Evolutionary conservation across 2,888 invertebrate genomes (phyloP), one percentile per base, ranked within the genome.

Genomic region (Xestia xanthographa): DNA sequence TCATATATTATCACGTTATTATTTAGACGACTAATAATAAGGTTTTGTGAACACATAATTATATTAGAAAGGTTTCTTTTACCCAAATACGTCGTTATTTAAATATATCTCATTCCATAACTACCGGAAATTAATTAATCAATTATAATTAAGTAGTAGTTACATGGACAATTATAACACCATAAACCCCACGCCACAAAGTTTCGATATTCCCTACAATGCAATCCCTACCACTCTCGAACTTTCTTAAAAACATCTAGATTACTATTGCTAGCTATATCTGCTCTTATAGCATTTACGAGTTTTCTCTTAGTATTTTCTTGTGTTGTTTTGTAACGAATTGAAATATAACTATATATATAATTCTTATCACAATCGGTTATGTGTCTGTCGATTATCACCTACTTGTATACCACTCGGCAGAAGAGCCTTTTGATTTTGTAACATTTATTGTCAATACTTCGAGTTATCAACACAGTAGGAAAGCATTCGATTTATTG

Each of bases 1-100:
- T 62, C 58, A 77, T 63, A 34, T 34, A 34, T 34, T 34, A 70
- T 66, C 53, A 82, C 60, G 58, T 48, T 66, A 77, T 75, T 69
- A 79, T 72, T 69, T 53, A 62, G 34, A 68, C 56, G 68, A 73
- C 65, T 77, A 72, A 65, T 75, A 81, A 60, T 65, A 75, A 77
- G 69, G 62, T 79, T 83, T 77, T 71, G 80, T 86, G 83, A 85
- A 85, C 82, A 87, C 87, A 87, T 77, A 63, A 66, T 67, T 75
- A 69, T 80, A 79, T 65, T 80, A 69, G 67, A 77, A 82, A 74
- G 76, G 75, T 74, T 68, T 79, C 60, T 58, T 67, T 72, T 50
- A 68, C 76, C 77, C 66, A 70, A 67, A 80, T 76, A 72, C 56
- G 53, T 71, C 65, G 50, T 78, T 76, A 75, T 74, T 58, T 75